Conservation (phyloP, 1,140 invertebrate species). For the Brachionus sp. region DNA sequence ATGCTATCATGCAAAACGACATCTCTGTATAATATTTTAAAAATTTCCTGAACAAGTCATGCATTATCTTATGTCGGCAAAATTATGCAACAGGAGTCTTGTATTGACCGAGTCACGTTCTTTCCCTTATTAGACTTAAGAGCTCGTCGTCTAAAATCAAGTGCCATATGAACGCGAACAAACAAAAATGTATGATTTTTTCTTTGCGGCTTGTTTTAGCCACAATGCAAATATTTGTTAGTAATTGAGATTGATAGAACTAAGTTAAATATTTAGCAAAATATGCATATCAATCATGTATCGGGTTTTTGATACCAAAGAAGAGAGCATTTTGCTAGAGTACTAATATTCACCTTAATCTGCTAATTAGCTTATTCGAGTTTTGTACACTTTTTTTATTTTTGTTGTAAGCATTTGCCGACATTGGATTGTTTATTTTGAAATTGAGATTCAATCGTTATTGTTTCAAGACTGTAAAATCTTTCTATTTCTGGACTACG, state of each 20-base stretch:
- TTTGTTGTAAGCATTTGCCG: background rate
- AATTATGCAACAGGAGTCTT: background rate
- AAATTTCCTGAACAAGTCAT: background rate
- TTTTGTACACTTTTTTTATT: background rate
- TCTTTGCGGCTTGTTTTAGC: background rate
- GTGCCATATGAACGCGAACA: conserved; percentile 20
- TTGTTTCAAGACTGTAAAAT: background rate
- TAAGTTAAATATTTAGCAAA: conserved; percentile 21
- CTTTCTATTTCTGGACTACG: background rate
- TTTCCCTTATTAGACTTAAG: background rate
- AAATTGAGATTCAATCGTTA: conserved; percentile 5
- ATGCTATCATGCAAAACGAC: background rate
- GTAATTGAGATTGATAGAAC: conserved; percentile 13
- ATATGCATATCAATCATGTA: conserved; percentile 38
- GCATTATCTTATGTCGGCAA: background rate
- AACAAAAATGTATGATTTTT: background rate
- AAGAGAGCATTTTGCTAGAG: conserved; percentile 18
- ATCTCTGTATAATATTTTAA: background rate
- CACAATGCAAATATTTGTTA: conserved; percentile 19
- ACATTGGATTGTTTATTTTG: conserved; percentile 27
- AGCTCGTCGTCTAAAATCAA: conserved; percentile 24
- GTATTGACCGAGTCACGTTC: background rate
- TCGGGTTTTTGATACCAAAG: conserved; percentile 11
- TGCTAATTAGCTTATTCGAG: conserved; percentile 31
- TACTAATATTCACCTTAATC: conserved; percentile 8